Conservation (phyloP, 2,113 vertebrate genomes). For the Hepsetus odoe region DNA sequence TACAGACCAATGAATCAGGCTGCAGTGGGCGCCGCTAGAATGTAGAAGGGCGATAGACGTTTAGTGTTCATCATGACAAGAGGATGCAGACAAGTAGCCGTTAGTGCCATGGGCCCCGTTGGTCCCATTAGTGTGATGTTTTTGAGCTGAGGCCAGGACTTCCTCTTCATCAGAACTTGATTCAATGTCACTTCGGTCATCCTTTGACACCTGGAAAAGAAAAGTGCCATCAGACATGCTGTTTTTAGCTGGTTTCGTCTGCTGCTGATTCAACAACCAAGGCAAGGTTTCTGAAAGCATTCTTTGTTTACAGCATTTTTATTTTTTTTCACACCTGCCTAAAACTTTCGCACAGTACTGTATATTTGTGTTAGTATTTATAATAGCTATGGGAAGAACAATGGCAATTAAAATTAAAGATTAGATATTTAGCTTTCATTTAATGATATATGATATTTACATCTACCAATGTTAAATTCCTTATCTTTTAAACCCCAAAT, state of each 20-base stretch:
- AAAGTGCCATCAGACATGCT: neutral
- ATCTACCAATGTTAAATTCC: no score
- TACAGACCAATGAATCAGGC: constrained; percentile 62
- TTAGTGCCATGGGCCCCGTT: constrained; percentile 87
- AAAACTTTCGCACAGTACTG: no score
- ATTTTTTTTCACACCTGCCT: no score
- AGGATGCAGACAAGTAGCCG: constrained; percentile 84
- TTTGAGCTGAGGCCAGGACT: constrained; percentile 77
- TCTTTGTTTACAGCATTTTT: no score
- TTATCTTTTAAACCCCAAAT: no score
- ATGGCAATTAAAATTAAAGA: no score
- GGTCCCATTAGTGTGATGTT: constrained; percentile 86
- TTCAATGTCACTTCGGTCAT: constrained; percentile 94
- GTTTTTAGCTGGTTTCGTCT: neutral
- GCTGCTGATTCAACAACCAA: no score
- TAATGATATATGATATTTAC: no score
- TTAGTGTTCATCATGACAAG: constrained; percentile 88
- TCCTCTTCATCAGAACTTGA: constrained; percentile 96
- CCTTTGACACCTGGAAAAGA: constrained; percentile 86
- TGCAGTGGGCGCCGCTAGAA: constrained; percentile 59
- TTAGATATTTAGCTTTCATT: no score
- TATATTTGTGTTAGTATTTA: no score
- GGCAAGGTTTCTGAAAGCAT: no score
- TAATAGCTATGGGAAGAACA: no score
- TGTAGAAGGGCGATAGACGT: constrained; percentile 42